phyloP scores from a whole-genome alignment of 2,888 invertebrate genomes.

The Atethmia centrago region DNA sequence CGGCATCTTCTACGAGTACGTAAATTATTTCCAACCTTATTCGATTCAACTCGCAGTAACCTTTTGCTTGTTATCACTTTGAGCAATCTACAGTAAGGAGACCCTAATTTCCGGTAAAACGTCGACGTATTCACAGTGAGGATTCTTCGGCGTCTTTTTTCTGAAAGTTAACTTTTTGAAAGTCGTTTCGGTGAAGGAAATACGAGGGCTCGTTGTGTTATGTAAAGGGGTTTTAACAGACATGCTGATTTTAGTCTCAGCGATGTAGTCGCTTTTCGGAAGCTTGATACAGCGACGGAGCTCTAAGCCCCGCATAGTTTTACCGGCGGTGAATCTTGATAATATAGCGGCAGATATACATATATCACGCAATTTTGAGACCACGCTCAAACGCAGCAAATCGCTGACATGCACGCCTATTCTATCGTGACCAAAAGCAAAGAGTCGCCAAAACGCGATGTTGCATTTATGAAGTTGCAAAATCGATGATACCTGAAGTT shows the following conservation, averaged over 20 bases:
- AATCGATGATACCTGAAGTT: not conserved
- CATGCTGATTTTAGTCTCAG: conserved; percentile 13
- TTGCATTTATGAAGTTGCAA: not conserved
- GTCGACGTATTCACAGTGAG: conserved; percentile 57
- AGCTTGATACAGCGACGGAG: not conserved
- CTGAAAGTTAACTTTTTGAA: conserved; percentile 57
- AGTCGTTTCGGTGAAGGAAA: conserved; percentile 55
- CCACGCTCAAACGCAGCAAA: not conserved
- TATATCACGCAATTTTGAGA: not conserved
- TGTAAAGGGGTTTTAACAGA: conserved; percentile 23
- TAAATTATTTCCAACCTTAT: conserved; percentile 72
- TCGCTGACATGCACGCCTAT: not conserved
- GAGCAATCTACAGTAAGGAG: conserved; percentile 67
- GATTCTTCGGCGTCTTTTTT: conserved; percentile 54
- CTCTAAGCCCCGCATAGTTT: too few relatives aligned
- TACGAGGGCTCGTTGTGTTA: conserved; percentile 37
- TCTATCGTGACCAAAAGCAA: not conserved
- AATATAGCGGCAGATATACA: not conserved
- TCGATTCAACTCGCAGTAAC: conserved; percentile 70
- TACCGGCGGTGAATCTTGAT: not conserved
- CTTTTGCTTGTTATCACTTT: conserved; percentile 77
- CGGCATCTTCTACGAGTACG: conserved; percentile 65
- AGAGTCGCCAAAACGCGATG: not conserved
- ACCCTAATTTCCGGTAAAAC: conserved; percentile 68
- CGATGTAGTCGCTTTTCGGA: not conserved